Evolutionary conservation across 2,113 vertebrate species (phyloP).

Genomic region (Rallus limicola): DNA sequence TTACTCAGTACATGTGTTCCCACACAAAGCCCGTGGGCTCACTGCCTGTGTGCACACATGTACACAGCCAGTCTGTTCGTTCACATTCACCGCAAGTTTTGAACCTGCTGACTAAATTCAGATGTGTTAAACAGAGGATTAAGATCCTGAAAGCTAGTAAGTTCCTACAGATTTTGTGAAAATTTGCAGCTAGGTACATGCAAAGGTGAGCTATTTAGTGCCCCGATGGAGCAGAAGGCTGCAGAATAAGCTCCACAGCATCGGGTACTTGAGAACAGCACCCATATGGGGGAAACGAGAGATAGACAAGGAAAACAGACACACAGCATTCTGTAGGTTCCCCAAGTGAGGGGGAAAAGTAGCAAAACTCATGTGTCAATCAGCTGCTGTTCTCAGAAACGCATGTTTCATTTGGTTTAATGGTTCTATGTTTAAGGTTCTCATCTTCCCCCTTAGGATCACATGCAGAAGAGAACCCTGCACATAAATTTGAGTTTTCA

Average conservation of each 20-base stretch:
- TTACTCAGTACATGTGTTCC: neutral
- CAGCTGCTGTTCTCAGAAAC: neutral
- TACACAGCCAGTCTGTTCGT: neutral
- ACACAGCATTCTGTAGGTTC: neutral
- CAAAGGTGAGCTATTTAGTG: neutral
- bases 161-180: neutral
- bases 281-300: neutral
- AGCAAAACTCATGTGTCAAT: neutral
- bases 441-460: neutral
- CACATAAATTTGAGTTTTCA: neutral
- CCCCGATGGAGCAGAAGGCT: neutral
- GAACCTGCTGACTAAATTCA: neutral
- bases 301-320: neutral
- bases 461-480: neutral
- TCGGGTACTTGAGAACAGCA: neutral
- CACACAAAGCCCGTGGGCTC: neutral
- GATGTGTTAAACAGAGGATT: neutral
- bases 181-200: neutral
- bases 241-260: rapidly evolving
- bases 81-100: neutral
- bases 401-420: neutral
- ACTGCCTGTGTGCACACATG: neutral
- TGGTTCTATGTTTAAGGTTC: neutral
- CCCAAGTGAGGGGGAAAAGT: neutral
- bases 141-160: neutral